phyloP scores from a whole-genome alignment of 2,797 vertebrate species.

The Fringilla coelebs region DNA sequence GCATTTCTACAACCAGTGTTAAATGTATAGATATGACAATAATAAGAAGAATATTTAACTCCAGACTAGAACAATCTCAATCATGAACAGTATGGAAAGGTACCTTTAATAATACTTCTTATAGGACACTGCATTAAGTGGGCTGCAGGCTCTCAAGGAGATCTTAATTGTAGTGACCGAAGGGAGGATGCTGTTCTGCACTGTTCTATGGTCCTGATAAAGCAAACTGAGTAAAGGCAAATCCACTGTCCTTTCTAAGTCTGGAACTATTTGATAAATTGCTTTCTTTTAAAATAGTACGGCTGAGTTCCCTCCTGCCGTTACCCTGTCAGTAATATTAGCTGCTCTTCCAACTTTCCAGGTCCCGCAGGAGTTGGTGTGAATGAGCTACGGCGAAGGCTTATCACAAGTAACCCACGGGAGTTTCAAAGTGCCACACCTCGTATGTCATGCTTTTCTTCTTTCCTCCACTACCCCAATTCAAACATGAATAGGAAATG shows the following conservation, averaged over 20 bases:
- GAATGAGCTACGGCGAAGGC: conserved; percentile 87
- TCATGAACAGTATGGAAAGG: neutral
- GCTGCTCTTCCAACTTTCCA: conserved; percentile 52
- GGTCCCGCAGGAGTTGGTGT: conserved; percentile 93
- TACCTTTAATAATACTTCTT: neutral
- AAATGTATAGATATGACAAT: neutral
- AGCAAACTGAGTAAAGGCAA: neutral
- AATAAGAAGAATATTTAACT: neutral
- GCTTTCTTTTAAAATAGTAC: neutral
- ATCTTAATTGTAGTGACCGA: neutral
- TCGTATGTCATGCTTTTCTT: conserved; percentile 76
- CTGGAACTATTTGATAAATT: neutral
- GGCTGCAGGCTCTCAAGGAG: neutral
- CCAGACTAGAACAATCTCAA: neutral
- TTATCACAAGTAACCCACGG: conserved; percentile 85
- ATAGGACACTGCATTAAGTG: neutral
- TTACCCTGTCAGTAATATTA: neutral
- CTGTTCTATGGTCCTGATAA: neutral
- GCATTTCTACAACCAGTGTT: neutral
- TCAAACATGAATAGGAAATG: neutral
- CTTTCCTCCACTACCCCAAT: neutral
- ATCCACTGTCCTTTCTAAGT: neutral
- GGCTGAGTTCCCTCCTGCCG: neutral
- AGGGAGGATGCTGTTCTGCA: neutral
- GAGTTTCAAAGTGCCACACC: conserved; percentile 86